These are phyloP conservation scores for Ophiodon elongatus DNA, from an alignment of 2,113 vertebrate species.

Conservation along the genomic window DNA sequence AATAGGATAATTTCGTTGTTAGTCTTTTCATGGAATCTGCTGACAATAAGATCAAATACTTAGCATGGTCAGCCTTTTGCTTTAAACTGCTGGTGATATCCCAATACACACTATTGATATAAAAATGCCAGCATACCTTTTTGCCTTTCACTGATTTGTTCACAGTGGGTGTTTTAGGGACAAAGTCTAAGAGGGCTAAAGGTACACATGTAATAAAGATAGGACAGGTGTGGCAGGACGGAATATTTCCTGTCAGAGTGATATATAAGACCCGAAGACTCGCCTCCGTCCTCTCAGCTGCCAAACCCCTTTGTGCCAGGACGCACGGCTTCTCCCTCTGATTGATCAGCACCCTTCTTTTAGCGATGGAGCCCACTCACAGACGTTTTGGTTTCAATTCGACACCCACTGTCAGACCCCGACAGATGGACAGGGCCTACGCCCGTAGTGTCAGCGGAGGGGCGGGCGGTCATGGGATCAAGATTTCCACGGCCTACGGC, in stretches of 20 bases:
- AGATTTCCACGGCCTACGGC: constrained; percentile 69
- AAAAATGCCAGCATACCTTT: constrained; percentile 13
- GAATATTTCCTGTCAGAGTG: constrained; percentile 14
- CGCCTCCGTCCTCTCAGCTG: constrained; percentile 8
- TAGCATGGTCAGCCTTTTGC: background rate
- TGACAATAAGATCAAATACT: background rate
- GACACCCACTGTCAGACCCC: background rate
- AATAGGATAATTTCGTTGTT: background rate
- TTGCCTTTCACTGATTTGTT: constrained; percentile 14
- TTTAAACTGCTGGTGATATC: background rate
- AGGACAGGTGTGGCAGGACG: constrained; percentile 61
- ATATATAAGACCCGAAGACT: constrained; percentile 57
- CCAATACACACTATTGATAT: background rate
- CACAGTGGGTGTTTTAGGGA: constrained; percentile 7
- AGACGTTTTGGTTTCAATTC: background rate
- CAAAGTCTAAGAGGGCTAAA: constrained; percentile 67
- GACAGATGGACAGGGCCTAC: background rate
- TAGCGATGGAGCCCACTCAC: constrained; percentile 59
- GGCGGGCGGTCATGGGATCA: constrained; percentile 74
- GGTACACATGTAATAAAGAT: constrained; percentile 62
- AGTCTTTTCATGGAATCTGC: background rate
- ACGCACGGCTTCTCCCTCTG: constrained; percentile 1
- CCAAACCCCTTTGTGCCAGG: constrained; percentile 35
- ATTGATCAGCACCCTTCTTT: constrained; percentile 22
- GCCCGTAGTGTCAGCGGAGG: constrained; percentile 78